phyloP scores from a whole-genome alignment of 2,888 invertebrate species.

The Cataglyphis cursor region DNA sequence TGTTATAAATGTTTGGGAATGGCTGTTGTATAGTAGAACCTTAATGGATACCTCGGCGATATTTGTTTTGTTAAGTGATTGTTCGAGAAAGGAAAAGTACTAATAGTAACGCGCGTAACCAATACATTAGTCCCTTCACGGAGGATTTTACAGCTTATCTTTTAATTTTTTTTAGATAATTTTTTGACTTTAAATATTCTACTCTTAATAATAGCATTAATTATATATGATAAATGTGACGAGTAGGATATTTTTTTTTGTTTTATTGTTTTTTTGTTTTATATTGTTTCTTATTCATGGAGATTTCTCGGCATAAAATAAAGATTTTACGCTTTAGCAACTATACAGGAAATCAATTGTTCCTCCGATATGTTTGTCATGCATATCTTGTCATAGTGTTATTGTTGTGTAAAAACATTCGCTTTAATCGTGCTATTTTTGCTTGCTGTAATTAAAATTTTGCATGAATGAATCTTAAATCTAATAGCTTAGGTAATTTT shows the following conservation, averaged over 20 bases:
- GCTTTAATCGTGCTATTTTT: slow-evolving; percentile 5
- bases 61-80: not conserved
- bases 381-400: no score
- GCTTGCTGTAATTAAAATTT: not conserved
- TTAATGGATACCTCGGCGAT: not conserved
- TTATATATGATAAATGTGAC: not conserved
- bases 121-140: not conserved
- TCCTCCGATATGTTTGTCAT: no score
- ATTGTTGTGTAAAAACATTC: not conserved
- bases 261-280: not conserved
- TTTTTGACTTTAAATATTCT: not conserved
- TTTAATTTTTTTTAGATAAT: not conserved
- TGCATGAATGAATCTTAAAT: slow-evolving; percentile 22
- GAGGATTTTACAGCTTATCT: not conserved
- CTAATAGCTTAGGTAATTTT: not conserved
- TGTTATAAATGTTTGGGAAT: not conserved
- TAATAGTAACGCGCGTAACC: not conserved
- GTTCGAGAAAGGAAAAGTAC: not conserved
- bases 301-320: not conserved
- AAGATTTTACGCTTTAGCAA: not conserved
- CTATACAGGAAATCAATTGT: not conserved
- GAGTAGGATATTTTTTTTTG: not conserved
- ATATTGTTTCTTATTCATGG: not conserved
- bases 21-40: not conserved
- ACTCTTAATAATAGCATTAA: not conserved